phyloP scores from a whole-genome alignment of 2,797 vertebrate species.

The Propithecus perrieri region DNA sequence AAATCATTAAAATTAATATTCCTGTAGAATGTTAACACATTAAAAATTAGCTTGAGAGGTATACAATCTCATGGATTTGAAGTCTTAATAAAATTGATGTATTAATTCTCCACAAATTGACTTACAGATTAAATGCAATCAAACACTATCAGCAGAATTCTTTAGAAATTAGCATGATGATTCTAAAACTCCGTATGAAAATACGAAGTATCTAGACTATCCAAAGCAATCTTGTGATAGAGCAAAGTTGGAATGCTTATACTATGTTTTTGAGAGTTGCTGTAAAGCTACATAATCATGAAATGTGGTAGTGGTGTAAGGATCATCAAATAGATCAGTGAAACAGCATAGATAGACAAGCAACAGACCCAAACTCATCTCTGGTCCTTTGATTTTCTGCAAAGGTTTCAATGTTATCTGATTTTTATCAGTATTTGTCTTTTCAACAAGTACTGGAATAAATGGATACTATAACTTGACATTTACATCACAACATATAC shows the following conservation, averaged over 20 bases:
- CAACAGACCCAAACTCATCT: rapidly evolving
- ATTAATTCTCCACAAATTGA: neutral
- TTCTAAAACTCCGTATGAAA: neutral
- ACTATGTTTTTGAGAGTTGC: neutral
- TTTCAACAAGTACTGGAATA: neutral
- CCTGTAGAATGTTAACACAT: neutral
- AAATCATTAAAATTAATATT: neutral
- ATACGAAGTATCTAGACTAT: neutral
- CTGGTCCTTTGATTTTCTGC: neutral
- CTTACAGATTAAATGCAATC: neutral
- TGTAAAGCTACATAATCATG: neutral
- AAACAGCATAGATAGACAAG: neutral
- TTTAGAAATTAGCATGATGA: neutral
- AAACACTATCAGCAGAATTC: neutral
- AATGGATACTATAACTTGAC: neutral
- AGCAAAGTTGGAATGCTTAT: neutral
- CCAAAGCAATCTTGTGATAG: neutral
- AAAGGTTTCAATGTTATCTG: neutral
- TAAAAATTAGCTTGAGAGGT: neutral
- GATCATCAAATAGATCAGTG: neutral
- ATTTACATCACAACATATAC: neutral
- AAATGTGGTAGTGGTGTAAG: neutral
- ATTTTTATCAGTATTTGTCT: neutral
- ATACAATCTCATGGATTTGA: neutral
- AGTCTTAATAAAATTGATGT: neutral